A percentile compares a stretch with the other conserved stretches of the same genome.
These are phyloP conservation scores for Lophura nycthemera DNA, from an alignment of 2,113 vertebrate species.

Conservation along the genomic window DNA sequence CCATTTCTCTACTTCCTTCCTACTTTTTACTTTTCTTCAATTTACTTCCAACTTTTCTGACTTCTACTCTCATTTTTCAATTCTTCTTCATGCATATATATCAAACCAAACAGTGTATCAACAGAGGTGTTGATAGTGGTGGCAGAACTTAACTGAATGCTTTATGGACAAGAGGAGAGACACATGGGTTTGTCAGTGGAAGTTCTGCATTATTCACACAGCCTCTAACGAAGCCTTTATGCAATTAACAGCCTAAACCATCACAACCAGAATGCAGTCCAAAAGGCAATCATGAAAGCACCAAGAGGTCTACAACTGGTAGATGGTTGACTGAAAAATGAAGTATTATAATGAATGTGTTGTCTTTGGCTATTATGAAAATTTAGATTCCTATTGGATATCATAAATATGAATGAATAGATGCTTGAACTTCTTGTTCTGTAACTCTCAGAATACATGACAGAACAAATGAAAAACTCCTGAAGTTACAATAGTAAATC, in stretches of 20 bases:
- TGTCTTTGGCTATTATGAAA: not conserved
- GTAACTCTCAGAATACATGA: not conserved
- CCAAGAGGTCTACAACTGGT: not conserved
- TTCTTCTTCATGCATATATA: not conserved
- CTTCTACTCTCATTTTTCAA: not conserved
- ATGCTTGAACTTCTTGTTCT: not conserved
- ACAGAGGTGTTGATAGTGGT: not conserved
- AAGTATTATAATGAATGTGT: not conserved
- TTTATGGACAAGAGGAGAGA: not conserved
- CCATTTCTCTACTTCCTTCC: not conserved
- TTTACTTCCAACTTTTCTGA: not conserved
- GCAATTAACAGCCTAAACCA: not conserved
- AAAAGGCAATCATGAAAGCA: not conserved
- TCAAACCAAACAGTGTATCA: not conserved
- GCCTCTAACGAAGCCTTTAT: not conserved
- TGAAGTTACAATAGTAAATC: not conserved
- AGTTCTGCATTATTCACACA: not conserved
- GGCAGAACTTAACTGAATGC: not conserved
- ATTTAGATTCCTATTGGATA: not conserved
- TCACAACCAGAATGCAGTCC: not conserved
- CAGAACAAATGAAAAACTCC: not conserved
- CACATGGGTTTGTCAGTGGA: not conserved
- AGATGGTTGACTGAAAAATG: not conserved
- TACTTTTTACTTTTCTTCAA: not conserved
- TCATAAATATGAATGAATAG: not conserved